Conservation (phyloP, 2,888 invertebrate genomes). For the Melinaea marsaeus region DNA sequence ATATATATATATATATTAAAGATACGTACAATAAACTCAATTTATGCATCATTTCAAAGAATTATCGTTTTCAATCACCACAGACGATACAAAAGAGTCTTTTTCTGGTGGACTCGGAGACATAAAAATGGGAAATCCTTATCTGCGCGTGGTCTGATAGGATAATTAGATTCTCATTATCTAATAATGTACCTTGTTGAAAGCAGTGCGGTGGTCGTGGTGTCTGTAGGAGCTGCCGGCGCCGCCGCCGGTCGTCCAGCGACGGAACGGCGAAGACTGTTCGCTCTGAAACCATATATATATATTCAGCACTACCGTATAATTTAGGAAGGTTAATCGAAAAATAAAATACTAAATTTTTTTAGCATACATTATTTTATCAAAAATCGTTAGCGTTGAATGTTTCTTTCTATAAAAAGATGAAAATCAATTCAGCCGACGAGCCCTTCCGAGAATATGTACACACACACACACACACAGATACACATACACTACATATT, state of each 20-base stretch:
- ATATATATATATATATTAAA: no score
- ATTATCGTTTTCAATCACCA: no score
- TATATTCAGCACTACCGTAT: neutral
- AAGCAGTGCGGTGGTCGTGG: conserved; percentile 74
- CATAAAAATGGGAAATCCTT: no score
- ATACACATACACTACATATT: neutral
- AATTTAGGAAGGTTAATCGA: no score
- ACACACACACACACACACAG: neutral
- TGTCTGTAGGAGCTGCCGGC: conserved; percentile 73
- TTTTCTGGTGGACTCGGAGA: no score
- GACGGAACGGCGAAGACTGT: conserved; percentile 80
- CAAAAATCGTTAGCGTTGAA: neutral
- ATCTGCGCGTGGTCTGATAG: no score
- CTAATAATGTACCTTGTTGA: conserved; percentile 66
- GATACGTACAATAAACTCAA: no score
- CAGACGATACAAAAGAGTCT: no score
- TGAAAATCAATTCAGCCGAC: conserved; percentile 4
- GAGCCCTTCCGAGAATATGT: conserved; percentile 12
- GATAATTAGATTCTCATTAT: no score
- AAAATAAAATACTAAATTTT: neutral
- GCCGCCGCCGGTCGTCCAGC: conserved; percentile 76
- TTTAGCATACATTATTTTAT: neutral
- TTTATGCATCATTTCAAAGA: no score
- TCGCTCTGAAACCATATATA: conserved; percentile 68
- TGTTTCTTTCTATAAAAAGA: neutral